Evolutionary conservation across 2,888 invertebrate species (phyloP).

Genomic region (Drosophila prolongata): DNA sequence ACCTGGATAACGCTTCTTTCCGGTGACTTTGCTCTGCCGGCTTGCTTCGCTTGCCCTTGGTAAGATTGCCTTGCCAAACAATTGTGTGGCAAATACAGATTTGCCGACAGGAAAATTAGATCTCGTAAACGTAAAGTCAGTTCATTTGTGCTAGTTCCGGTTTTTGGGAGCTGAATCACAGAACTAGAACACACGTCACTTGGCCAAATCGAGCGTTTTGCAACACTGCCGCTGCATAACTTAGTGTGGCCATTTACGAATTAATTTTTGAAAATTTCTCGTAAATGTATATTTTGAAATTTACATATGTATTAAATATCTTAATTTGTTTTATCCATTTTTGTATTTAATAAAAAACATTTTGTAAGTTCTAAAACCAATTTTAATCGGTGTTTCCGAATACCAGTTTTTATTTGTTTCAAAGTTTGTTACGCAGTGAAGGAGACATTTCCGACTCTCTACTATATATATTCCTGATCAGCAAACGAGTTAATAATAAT

Average conservation of each 20-base stretch:
- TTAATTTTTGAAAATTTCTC: not conserved
- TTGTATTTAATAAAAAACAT: too few species aligned
- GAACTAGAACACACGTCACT: conserved; percentile 24
- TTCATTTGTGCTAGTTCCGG: conserved; percentile 10
- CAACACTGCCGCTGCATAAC: not conserved
- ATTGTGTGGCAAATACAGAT: conserved; percentile 25
- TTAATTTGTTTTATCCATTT: conserved; percentile 15
- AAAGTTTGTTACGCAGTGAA: too few species aligned
- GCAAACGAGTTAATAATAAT: too few species aligned
- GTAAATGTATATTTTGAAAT: too few species aligned
- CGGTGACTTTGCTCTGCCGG: conserved; percentile 14
- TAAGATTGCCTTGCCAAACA: conserved; percentile 3
- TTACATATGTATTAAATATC: not conserved
- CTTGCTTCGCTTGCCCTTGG: conserved; percentile 6
- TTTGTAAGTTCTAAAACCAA: too few species aligned
- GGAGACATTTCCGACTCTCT: too few species aligned
- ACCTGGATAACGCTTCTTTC: conserved; percentile 2
- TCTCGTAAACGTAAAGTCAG: conserved; percentile 10
- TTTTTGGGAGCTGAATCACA: not conserved
- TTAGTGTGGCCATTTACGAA: not conserved
- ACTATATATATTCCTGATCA: too few species aligned
- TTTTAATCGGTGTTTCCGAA: too few species aligned
- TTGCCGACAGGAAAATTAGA: conserved; percentile 35
- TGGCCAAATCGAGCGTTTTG: not conserved
- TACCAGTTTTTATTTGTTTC: too few species aligned